These are phyloP conservation scores for Panzeria rudis DNA, from an alignment of 2,888 invertebrate genomes.

Conservation along the genomic window DNA sequence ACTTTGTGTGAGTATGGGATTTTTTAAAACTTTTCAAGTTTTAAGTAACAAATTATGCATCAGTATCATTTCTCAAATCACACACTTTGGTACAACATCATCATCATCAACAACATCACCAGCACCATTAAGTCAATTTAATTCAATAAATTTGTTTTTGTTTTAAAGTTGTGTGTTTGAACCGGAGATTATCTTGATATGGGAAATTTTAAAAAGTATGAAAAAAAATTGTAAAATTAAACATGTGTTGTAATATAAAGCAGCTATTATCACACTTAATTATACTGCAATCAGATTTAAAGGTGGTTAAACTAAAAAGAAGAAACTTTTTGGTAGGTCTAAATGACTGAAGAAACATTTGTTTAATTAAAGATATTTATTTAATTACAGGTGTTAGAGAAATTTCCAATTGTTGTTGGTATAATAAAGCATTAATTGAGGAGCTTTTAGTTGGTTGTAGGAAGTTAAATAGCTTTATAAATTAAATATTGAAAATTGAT, in stretches of 20 bases:
- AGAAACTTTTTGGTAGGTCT: not conserved
- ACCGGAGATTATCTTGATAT: constrained; percentile 27
- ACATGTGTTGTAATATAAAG: constrained; percentile 14
- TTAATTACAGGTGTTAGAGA: not conserved
- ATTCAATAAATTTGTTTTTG: constrained; percentile 42
- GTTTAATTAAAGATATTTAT: not conserved
- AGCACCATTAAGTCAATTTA: constrained; percentile 65
- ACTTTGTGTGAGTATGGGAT: not conserved
- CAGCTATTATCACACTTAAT: not conserved
- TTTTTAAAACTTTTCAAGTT: constrained; percentile 27
- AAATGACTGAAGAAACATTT: constrained; percentile 10
- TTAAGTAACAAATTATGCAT: constrained; percentile 35
- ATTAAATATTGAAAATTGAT: not conserved
- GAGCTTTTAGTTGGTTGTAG: not conserved
- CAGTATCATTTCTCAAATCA: constrained; percentile 48
- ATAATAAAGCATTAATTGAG: not conserved
- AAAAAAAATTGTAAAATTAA: constrained; percentile 3
- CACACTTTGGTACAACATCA: constrained; percentile 29
- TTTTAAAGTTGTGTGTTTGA: constrained; percentile 4
- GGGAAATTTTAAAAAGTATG: not conserved
- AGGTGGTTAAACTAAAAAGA: not conserved
- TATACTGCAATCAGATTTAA: not conserved
- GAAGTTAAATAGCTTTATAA: not conserved
- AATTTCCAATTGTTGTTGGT: not conserved
- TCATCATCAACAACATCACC: constrained; percentile 23